A percentile compares a stretch with the other conserved stretches of the same genome.
These are phyloP conservation scores for Harpalus rubripes DNA, from an alignment of 2,888 invertebrate genomes.

Conservation along the genomic window DNA sequence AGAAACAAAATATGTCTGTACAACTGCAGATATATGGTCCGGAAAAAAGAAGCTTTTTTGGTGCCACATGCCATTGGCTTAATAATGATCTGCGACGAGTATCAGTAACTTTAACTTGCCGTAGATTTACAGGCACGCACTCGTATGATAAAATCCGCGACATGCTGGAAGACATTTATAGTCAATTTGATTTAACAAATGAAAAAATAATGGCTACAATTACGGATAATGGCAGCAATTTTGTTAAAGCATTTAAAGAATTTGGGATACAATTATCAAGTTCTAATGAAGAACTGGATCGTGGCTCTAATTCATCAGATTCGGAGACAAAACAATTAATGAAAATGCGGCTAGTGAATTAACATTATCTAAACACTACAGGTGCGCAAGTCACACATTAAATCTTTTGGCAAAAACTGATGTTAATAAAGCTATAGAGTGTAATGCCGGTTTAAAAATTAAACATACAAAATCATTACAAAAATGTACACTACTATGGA, in stretches of 20 bases:
- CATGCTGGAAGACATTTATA: not conserved
- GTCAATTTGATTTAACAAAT: not conserved
- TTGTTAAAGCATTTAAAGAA: not conserved
- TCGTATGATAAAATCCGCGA: not conserved
- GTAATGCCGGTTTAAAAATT: no score
- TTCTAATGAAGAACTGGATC: no score
- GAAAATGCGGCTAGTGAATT: not conserved
- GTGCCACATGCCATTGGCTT: not conserved
- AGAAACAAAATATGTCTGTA: not conserved
- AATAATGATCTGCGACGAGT: no score
- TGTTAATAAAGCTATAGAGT: not conserved
- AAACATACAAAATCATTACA: no score
- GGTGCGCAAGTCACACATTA: not conserved
- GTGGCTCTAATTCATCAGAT: no score
- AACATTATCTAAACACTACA: constrained; percentile 1
- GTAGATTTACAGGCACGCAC: no score
- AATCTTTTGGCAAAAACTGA: not conserved
- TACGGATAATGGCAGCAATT: constrained; percentile 15
- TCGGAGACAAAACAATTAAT: not conserved
- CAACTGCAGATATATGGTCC: constrained; percentile 7
- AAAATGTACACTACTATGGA: no score
- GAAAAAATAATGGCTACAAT: not conserved
- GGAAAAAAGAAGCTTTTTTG: not conserved
- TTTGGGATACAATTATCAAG: no score
- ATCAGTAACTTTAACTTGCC: no score